Percentiles rank a stretch among this genome's conserved stretches.
Evolutionary conservation across 2,888 invertebrate genomes (phyloP).

Genomic region (Stratiomys singularior): DNA sequence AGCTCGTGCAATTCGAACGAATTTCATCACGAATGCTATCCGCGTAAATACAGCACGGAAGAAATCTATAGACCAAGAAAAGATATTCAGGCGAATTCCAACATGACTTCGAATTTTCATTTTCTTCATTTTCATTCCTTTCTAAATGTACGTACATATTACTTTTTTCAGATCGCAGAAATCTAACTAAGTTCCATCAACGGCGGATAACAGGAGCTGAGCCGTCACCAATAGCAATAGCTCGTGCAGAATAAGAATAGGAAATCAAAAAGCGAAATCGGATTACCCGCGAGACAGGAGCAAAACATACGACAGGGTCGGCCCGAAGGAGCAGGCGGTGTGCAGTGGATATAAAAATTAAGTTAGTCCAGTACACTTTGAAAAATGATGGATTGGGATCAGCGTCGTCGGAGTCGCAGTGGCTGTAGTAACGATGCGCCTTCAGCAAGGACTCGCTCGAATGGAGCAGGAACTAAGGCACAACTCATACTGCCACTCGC

Average conservation of each 20-base stretch:
- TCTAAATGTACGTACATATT: background rate
- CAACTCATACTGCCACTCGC: background rate
- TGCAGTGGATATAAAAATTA: conserved; percentile 33
- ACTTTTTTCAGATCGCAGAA: background rate
- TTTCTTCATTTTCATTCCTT: background rate
- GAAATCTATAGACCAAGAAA: too few relatives aligned
- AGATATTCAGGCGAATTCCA: background rate
- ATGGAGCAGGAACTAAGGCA: background rate
- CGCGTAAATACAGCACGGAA: background rate
- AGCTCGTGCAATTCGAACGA: conserved; percentile 2
- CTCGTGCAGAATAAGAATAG: background rate
- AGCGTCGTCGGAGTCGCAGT: background rate
- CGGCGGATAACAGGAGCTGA: background rate
- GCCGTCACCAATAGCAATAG: background rate
- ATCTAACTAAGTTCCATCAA: background rate
- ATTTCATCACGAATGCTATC: conserved; percentile 8
- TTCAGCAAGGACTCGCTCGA: background rate
- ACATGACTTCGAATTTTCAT: conserved; percentile 1
- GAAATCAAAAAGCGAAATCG: background rate
- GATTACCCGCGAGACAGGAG: background rate
- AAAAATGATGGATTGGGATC: conserved; percentile 28
- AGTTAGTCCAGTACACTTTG: conserved; percentile 15
- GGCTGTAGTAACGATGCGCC: too few relatives aligned
- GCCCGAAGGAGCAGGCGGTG: background rate
- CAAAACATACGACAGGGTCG: background rate